Conservation (phyloP, 2,113 vertebrate species). For the Ophthalmolycus amberensis region DNA sequence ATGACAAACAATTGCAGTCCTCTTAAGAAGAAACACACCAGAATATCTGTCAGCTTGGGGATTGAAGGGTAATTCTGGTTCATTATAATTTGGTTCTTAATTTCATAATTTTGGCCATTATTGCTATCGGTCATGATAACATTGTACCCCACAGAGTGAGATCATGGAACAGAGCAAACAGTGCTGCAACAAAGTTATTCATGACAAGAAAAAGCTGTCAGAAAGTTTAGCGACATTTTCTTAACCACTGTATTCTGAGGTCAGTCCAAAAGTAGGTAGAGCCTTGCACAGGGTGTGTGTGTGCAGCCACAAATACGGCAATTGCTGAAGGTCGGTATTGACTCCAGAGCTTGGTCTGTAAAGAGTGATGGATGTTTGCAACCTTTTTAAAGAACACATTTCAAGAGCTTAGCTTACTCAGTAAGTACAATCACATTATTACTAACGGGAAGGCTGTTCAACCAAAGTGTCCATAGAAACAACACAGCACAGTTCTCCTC, state of each 20-base stretch:
- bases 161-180: not conserved
- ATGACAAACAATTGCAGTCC: not conserved
- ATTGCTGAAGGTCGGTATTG: not conserved
- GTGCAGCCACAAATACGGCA: not conserved
- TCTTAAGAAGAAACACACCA: not conserved
- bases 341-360: not conserved
- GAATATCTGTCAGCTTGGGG: not conserved
- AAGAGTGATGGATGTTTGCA: slow-evolving; percentile 15
- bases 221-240: not conserved
- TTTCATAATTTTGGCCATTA: not conserved
- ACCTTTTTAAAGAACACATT: not conserved
- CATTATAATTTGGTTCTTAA: not conserved
- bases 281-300: not conserved
- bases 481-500: not conserved
- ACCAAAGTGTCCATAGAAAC: not conserved
- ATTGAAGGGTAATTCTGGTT: not conserved
- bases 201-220: not conserved
- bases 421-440: not conserved
- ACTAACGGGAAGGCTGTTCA: not conserved
- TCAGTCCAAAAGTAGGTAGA: not conserved
- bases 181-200: not conserved
- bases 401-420: not conserved
- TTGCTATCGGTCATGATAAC: not conserved
- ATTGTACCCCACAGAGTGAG: not conserved
- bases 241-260: not conserved